Conservation (phyloP, 2,797 vertebrate species). For the Gymnothorax javanicus region DNA sequence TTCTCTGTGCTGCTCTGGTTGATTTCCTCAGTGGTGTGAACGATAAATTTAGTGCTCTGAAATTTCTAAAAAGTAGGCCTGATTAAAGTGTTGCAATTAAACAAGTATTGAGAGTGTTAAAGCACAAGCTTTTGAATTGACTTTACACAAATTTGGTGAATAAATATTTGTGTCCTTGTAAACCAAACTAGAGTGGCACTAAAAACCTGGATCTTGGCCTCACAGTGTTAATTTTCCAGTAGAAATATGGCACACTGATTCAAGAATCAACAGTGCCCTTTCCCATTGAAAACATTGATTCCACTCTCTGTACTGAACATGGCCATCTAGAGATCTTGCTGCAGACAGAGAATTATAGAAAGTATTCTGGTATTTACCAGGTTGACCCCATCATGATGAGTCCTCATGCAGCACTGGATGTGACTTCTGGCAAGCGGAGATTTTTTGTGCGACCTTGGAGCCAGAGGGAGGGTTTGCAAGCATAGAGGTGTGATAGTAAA, state of each 20-base stretch:
- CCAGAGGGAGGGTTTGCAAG: neutral
- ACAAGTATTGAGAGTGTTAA: neutral
- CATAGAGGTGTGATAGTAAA: neutral
- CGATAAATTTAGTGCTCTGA: neutral
- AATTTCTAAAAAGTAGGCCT: neutral
- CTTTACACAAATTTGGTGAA: neutral
- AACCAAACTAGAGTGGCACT: neutral
- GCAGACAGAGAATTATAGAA: neutral
- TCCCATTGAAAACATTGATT: neutral
- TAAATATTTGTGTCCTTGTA: neutral
- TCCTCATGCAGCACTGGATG: neutral
- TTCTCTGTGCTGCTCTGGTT: neutral
- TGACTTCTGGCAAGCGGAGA: neutral
- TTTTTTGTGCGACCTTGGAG: neutral
- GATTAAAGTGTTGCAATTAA: neutral
- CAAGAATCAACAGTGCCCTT: neutral
- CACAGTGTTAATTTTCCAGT: neutral
- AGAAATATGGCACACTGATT: neutral
- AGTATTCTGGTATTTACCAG: neutral
- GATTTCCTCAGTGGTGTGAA: constrained; percentile 3
- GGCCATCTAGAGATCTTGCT: neutral
- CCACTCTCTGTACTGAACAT: neutral
- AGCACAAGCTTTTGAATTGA: neutral
- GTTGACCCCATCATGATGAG: neutral
- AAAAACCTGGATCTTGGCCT: neutral